Percentiles rank a stretch among this genome's conserved stretches.
These are phyloP conservation scores for Uloborus plumipes DNA, from an alignment of 2,888 invertebrate species.

Conservation along the genomic window DNA sequence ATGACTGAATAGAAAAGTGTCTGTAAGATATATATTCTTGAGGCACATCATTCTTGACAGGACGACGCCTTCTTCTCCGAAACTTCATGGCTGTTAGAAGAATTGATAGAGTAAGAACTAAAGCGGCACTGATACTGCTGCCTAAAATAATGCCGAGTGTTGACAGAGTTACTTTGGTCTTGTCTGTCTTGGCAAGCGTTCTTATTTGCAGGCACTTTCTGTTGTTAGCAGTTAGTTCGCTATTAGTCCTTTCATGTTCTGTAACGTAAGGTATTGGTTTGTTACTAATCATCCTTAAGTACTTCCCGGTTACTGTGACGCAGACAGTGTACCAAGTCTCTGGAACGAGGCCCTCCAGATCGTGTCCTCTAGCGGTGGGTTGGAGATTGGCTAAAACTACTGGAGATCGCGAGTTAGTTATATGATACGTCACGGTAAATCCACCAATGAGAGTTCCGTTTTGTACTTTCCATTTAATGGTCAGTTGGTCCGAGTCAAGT, in stretches of 20 bases:
- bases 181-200: slow-evolving; percentile 65
- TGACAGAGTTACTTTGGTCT: slow-evolving; percentile 71
- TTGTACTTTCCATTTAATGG: slow-evolving; percentile 83
- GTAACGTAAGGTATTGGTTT: slow-evolving; percentile 67
- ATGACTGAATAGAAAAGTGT: slow-evolving; percentile 68
- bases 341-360: slow-evolving; percentile 81
- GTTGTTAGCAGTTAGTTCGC: slow-evolving; percentile 65
- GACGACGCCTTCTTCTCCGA: slow-evolving; percentile 62
- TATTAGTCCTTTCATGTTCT: slow-evolving; percentile 62
- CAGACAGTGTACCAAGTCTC: slow-evolving; percentile 88
- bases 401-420: slow-evolving; percentile 63
- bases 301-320: slow-evolving; percentile 87
- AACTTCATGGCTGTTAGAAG: slow-evolving; percentile 66
- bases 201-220: slow-evolving; percentile 67
- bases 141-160: slow-evolving; percentile 88
- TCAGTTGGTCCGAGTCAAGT: slow-evolving; percentile 87
- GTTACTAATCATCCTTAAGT: slow-evolving; percentile 71
- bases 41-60: slow-evolving; percentile 66
- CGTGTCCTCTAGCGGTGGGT: slow-evolving; percentile 77
- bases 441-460: slow-evolving; percentile 85
- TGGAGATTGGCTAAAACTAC: slow-evolving; percentile 61
- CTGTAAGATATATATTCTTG: slow-evolving; percentile 69
- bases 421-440: slow-evolving; percentile 86
- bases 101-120: slow-evolving; percentile 87
- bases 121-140: slow-evolving; percentile 87